phyloP scores from a whole-genome alignment of 2,113 vertebrate genomes.

The Pomatostomus ruficeps region DNA sequence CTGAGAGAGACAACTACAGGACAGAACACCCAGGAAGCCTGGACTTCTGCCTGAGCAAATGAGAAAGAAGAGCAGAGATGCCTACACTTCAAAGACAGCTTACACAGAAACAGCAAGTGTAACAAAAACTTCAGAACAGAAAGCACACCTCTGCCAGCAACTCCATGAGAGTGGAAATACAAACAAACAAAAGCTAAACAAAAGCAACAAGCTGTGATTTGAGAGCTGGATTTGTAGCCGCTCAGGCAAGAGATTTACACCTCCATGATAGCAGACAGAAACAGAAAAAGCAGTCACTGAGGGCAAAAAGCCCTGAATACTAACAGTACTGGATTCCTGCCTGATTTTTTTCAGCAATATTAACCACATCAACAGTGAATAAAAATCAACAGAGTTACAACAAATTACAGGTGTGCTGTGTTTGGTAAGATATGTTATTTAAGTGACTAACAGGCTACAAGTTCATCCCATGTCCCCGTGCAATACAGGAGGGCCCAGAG shows the following conservation, averaged over 20 bases:
- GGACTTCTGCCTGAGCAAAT: not conserved
- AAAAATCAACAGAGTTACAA: not conserved
- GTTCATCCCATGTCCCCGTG: rapidly evolving
- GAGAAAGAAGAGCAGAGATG: not conserved
- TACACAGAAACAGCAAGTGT: not conserved
- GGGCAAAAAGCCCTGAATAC: not conserved
- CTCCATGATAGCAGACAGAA: not conserved
- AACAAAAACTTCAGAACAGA: not conserved
- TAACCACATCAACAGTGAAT: not conserved
- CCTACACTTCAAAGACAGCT: not conserved
- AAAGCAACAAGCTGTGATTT: not conserved
- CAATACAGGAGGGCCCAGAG: not conserved
- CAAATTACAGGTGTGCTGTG: not conserved
- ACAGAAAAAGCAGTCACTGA: not conserved
- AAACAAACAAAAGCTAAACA: not conserved
- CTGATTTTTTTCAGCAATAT: not conserved
- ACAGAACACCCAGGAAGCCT: not conserved
- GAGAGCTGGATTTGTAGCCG: not conserved
- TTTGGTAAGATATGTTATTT: not conserved
- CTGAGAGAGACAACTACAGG: not conserved
- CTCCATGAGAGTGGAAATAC: not conserved
- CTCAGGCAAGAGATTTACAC: not conserved
- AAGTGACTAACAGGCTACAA: not conserved
- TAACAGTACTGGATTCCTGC: not conserved
- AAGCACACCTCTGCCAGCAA: not conserved